phyloP scores from a whole-genome alignment of 2,797 vertebrate genomes.

The Sebastes vulpes region DNA sequence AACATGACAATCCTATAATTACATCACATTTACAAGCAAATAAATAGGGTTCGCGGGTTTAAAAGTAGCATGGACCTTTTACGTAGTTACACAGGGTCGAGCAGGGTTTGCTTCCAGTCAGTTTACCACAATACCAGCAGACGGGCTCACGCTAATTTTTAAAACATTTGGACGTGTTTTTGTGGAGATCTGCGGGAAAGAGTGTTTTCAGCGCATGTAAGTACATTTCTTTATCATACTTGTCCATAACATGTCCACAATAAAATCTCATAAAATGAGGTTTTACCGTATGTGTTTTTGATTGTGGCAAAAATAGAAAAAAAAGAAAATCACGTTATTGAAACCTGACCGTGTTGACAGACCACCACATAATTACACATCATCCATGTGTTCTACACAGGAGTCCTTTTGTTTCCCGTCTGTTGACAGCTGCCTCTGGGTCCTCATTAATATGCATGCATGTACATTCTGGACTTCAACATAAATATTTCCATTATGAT shows the following conservation, averaged over 20 bases:
- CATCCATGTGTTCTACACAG: neutral
- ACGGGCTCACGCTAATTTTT: no score
- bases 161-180: no score
- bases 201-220: fast-evolving
- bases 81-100: fast-evolving
- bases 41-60: neutral
- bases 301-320: neutral
- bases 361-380: constrained; percentile 7
- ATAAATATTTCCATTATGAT: constrained; percentile 8
- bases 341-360: constrained; percentile 13
- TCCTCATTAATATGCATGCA: constrained; percentile 17
- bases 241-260: no score
- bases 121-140: no score
- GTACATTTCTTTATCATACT: no score
- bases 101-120: no score
- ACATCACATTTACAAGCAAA: neutral
- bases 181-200: no score
- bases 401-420: constrained; percentile 9
- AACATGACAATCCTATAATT: neutral
- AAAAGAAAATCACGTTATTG: neutral
- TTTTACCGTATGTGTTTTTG: neutral
- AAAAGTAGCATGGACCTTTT: no score
- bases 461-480: constrained; percentile 10
- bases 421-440: constrained; percentile 38
- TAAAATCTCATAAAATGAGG: neutral